These are phyloP conservation scores for Meiosimyza platycephala DNA, from an alignment of 2,888 invertebrate genomes.

Conservation along the genomic window DNA sequence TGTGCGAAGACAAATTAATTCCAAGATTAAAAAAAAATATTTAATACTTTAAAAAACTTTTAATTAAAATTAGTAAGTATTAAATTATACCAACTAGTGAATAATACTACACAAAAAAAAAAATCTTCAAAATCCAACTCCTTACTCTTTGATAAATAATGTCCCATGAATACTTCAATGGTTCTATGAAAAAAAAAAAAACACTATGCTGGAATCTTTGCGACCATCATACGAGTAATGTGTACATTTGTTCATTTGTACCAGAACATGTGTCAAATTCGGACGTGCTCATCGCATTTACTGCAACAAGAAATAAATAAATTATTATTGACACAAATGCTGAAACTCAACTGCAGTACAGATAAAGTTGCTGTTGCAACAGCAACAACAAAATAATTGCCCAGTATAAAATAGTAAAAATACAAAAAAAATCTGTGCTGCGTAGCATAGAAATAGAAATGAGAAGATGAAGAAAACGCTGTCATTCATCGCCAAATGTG, in stretches of 20 bases:
- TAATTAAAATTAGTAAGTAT: no score
- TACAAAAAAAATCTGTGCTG: constrained; percentile 9
- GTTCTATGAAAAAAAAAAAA: no score
- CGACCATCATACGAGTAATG: neutral
- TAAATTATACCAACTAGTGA: no score
- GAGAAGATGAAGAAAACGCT: constrained; percentile 27
- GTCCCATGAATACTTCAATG: no score
- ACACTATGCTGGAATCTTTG: no score
- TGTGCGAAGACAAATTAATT: no score
- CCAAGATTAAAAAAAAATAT: no score
- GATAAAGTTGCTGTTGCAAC: neutral
- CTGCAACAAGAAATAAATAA: constrained; percentile 47
- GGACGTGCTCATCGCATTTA: constrained; percentile 49
- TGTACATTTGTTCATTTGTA: constrained; percentile 59
- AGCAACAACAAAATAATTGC: constrained; percentile 36
- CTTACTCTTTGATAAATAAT: no score
- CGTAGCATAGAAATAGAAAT: constrained; percentile 5
- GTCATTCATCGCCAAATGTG: constrained; percentile 1
- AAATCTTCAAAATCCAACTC: no score
- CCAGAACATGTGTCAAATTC: constrained; percentile 61
- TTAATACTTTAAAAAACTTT: no score
- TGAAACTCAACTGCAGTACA: neutral
- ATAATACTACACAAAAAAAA: no score
- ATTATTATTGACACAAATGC: constrained; percentile 49
- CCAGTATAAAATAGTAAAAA: constrained; percentile 23